phyloP scores from a whole-genome alignment of 2,797 vertebrate genomes.

The Oreonectes daqikongensis region DNA sequence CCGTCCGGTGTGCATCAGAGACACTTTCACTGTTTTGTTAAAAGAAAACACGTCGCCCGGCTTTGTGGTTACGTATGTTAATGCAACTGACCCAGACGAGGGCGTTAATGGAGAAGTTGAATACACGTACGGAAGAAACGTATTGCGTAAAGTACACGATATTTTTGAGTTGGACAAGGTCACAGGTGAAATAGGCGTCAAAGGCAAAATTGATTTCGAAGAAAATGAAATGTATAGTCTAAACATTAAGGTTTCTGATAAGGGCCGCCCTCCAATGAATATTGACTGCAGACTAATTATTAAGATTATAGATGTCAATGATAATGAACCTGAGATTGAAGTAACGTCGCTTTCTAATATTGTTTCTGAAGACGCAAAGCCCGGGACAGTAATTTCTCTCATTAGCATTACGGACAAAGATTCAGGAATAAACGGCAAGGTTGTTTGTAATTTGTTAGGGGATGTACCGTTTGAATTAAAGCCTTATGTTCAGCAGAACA shows the following conservation, averaged over 20 bases:
- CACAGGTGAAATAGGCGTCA: slow-evolving; percentile 72
- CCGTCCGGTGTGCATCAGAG: slow-evolving; percentile 72
- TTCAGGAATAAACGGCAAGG: slow-evolving; percentile 74
- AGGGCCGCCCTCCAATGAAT: slow-evolving; percentile 62
- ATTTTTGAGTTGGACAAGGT: slow-evolving; percentile 65
- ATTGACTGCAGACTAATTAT: slow-evolving; percentile 76
- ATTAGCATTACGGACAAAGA: slow-evolving; percentile 74
- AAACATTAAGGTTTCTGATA: slow-evolving; percentile 76
- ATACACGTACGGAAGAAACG: slow-evolving; percentile 72
- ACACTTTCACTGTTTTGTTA: slow-evolving; percentile 67
- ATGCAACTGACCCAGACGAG: slow-evolving; percentile 78
- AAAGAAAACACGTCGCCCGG: slow-evolving; percentile 71
- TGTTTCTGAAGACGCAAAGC: slow-evolving; percentile 71
- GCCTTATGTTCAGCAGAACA: slow-evolving; percentile 65
- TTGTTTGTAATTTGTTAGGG: slow-evolving; percentile 63
- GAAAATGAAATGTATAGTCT: slow-evolving; percentile 69
- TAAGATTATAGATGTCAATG: slow-evolving; percentile 73
- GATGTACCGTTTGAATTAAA: slow-evolving; percentile 67
- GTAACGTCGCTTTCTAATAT: slow-evolving; percentile 70
- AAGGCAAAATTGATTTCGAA: slow-evolving; percentile 76
- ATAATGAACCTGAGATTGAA: slow-evolving; percentile 73
- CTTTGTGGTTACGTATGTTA: slow-evolving; percentile 70
- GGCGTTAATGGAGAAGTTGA: slow-evolving; percentile 74
- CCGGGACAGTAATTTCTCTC: slow-evolving; percentile 75
- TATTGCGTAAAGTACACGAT: slow-evolving; percentile 50